Base-by-base conservation (phyloP, 2,888 invertebrate genomes). In the Diarsia dahlii region DNA sequence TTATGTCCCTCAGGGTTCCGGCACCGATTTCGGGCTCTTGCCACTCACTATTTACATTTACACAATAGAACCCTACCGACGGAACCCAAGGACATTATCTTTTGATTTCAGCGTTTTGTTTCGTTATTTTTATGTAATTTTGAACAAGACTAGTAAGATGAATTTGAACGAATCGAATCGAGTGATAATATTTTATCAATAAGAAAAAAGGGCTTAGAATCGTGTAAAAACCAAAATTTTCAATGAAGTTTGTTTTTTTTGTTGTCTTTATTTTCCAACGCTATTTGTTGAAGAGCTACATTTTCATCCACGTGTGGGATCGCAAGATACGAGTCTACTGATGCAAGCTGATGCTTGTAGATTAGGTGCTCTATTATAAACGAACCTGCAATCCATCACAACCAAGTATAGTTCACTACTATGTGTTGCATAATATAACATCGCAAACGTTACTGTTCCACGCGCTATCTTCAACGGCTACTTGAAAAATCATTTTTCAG, bases 51-150 rank as follows among this genome's bases (percentile, higher is more conserved):
- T 89, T 89, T 88, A 87, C 87, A 85, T 84, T 85, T 78, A 78
- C 85, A 91, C 89, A 90, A 91, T 86, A 68, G 85, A 73, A 81
- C 76, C 86, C 84, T 85, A 85, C 85, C 82, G 67, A 72, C 77
- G 74, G 81, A 80, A 82, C 80, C 84, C 81, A 62, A 64, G 80
- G 72, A 76, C 78, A 68, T 78, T 87, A 86, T 81, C 76, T 87
- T 84, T 79, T 85, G 87, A 89, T 88, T 88, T 85, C 71, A 80
- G 74, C 79, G 81, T 76, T 81, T 69, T 74, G 66, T 34, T 39
- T 62, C 46, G 54, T 67, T 28, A 28, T 28, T 28, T 65, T 64
- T 74, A 73, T 67, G 60, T 70, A 71, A 65, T 34, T 69, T 77
- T 70, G 46, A 79, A 74, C 64, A 82, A 72, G 46, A n/a, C n/a